phyloP scores from a whole-genome alignment of 1,140 invertebrate species.

The Brachionus rubens region DNA sequence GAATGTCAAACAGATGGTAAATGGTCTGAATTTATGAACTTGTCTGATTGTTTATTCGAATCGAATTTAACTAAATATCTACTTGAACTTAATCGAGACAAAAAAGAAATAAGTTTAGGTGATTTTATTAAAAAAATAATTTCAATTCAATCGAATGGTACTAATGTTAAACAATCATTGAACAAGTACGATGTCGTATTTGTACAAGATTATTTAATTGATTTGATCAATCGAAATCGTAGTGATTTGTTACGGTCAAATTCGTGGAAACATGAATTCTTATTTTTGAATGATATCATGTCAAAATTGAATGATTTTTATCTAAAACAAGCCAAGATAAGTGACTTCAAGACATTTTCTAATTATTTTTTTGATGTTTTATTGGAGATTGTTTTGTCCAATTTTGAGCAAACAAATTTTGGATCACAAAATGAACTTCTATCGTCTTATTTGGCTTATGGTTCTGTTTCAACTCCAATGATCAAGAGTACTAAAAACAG shows the following conservation, averaged over 20 bases:
- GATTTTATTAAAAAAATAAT: slow-evolving; percentile 30
- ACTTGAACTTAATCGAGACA: neutral
- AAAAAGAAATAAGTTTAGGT: neutral
- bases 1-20: slow-evolving; percentile 12
- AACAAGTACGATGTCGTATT: neutral
- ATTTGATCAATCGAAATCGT: neutral
- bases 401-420: neutral
- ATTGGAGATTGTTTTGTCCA: neutral
- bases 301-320: slow-evolving; percentile 19
- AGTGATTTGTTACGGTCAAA: neutral
- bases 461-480: neutral
- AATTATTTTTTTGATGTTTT: slow-evolving; percentile 37
- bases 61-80: slow-evolving; percentile 40
- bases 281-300: slow-evolving; percentile 24
- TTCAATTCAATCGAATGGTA: slow-evolving; percentile 22
- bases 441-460: neutral
- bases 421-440: neutral
- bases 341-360: neutral
- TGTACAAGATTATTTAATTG: slow-evolving; percentile 15
- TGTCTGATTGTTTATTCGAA: neutral
- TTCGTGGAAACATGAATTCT: slow-evolving; percentile 27
- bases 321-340: slow-evolving; percentile 7
- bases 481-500: neutral
- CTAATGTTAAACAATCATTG: neutral
- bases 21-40: slow-evolving; percentile 40